A percentile compares a stretch with the other conserved stretches of the same genome.
These are phyloP conservation scores for Agrochola lota DNA, from an alignment of 2,888 invertebrate species.

Conservation along the genomic window DNA sequence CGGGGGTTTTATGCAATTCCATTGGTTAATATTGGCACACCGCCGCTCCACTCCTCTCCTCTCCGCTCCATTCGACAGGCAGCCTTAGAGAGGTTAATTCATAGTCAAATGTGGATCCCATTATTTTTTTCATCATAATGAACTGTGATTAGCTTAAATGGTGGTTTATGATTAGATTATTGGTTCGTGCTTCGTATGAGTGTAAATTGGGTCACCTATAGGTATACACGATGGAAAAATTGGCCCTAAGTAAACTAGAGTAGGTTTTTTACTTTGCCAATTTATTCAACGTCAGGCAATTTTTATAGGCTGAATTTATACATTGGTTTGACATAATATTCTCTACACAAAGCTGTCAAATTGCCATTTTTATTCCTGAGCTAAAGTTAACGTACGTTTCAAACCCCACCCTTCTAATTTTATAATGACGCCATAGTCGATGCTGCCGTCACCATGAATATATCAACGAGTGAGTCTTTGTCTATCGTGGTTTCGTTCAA, in stretches of 20 bases:
- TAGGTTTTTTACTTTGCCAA: background rate
- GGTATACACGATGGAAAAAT: background rate
- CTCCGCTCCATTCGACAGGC: no score
- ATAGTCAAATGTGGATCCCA: background rate
- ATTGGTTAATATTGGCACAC: no score
- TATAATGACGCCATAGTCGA: background rate
- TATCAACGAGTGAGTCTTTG: background rate
- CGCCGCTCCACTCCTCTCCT: no score
- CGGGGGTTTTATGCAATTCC: no score
- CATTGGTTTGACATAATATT: background rate
- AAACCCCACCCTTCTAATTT: background rate
- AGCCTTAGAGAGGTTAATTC: background rate
- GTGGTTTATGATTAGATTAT: background rate
- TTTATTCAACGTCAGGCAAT: background rate
- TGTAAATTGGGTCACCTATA: background rate
- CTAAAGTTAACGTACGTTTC: background rate
- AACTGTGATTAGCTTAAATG: background rate
- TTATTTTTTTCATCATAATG: background rate
- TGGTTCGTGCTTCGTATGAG: background rate
- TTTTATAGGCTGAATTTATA: background rate
- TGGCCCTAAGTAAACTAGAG: background rate
- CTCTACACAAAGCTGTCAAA: background rate
- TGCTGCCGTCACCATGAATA: constrained; percentile 6
- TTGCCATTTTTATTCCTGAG: background rate
- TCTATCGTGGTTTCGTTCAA: background rate